Evolutionary conservation across 2,113 vertebrate genomes (phyloP), one percentile per base, ranked within the genome.

Genomic region (Porphyrio hochstetteri): DNA sequence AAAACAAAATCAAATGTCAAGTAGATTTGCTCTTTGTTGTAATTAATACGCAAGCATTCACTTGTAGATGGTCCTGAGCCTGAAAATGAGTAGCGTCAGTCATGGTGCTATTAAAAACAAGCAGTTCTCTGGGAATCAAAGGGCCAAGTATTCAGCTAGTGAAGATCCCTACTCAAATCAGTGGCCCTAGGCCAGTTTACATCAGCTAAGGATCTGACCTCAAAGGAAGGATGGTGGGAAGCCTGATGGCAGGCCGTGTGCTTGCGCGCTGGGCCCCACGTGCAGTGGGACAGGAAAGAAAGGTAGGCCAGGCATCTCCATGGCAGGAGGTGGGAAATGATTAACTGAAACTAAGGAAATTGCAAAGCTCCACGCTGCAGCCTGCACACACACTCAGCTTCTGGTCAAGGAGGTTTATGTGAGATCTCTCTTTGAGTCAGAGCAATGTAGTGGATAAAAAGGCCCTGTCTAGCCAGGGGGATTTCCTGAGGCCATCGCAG

Each of bases 401-500:
- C 96, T 97, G 97, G 98, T 97, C 81, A 97, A 97, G 96, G 82
- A 97, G 97, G 97, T 97, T 96, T 97, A 27, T 27, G 11, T 38
- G 94, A 97, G 93, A 96, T 97, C 97, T 98, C 96, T 95, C 87
- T 98, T 96, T 97, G 95, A 98, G 96, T 95, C 90, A 94, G 92
- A 97, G 95, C 68, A 92, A 97, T 98, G 97, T 96, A 97, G 92
- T 86, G 96, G 96, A 98, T 98, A 94, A 98, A 98, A 98, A 96
- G 96, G 97, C 97, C 40, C 90, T 92, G 96, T 95, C 97, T 98
- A 98, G 98, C 98, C 97, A 94, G 97, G 97, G 98, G 98, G 98
- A 96, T 98, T 98, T 98, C 98, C 98, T 74, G 97, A 98, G 98
- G 98, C 97, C 97, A 98, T 95, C 21, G 86, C 96, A 97, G 98